Base-by-base conservation (phyloP, 2,888 invertebrate genomes). In the Craniophora ligustri region DNA sequence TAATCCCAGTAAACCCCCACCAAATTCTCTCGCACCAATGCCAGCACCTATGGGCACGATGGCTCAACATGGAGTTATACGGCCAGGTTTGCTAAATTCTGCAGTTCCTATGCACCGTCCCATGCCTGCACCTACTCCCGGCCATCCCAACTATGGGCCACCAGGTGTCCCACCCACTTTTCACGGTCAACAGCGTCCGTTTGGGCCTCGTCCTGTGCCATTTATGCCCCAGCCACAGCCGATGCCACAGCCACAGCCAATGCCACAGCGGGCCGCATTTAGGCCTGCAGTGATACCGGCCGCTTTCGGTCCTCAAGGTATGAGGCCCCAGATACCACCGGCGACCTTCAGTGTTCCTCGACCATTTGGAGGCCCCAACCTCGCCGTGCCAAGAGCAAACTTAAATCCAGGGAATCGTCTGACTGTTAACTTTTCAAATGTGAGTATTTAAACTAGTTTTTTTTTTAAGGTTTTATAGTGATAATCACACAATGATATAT, bases 341-440 rank as follows among this genome's bases (percentile, higher is more conserved):
- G 15, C 14, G 26, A 46, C 10, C 34, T 30, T 21, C 42, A 21
- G 10, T 16, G 50, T 21, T 34, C 32, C 32, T 3, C 14, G 32
- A 8, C 59, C 64, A 15, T 28, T 46, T 47, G 19, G 26, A 3
- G 55, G 63, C 0, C 59, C 60, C 4, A 50, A 41, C 16, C 15
- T 19, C 13, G 47, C 21, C 10, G 47, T 41, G 32, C 31, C 26
- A 3, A 36, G 45, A 7, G 32, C 54, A 5, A 21, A 15, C 28
- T 31, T 13, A 19, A 54, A 48, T 58, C 3, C 56, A 61, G 49
- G 74, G 65, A 51, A 70, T 64, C 1, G 70, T 68, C 10, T 75
- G 63, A 35, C 45, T 10, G 63, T 85, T n/a, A 75, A 72, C 34
- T 67, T 85, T 39, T 64, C 68, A 23, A 83, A 83, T 65, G 85